Evolutionary conservation across 2,113 vertebrate genomes (phyloP), one percentile per base, ranked within the genome.

Genomic region (Pluvianellus socialis): DNA sequence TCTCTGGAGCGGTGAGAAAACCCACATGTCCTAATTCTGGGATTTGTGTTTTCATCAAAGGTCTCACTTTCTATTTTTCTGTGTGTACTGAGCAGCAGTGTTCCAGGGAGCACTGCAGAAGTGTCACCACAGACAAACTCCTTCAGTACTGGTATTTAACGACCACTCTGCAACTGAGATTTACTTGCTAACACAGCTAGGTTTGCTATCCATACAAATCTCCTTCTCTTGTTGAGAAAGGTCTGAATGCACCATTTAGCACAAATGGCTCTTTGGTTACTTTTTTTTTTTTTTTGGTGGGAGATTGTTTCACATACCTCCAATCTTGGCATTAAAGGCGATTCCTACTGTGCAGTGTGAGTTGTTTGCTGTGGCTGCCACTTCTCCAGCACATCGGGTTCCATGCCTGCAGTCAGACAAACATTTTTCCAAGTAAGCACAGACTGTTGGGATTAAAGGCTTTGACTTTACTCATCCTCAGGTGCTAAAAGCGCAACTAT

Each of bases 321-420:
- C 99, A 79, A 99, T 99, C 98, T 97, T 99, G 97, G 99, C 99
- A 58, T 99, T 99, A 97, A 99, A 99, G 96, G 99, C 99, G 61
- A 99, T 99, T 97, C 99, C 99, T 80, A 99, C 99, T 81, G 99
- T 99, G 98, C 99, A 99, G 91, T 99, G 99, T 38, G 99, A 99
- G 98, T 99, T 99, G 98, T 99, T 99, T 94, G 99, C 99, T 7
- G 99, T 98, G 50, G 99, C 99, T 88, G 99, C 99, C 94, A 99
- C 99, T 98, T 99, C 99, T 84, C 99, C 99, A 72, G 99, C 99
- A 97, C 99, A 99, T 91, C 99, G 98, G 44, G 99, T 99, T 96
- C 99, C 99, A n/a, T 99, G 99, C 98, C 99, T 99, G 98, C 83
- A 95, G 95, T 98, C 77, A 98, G 91, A 96, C 59, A 98, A 96